phyloP scores from a whole-genome alignment of 1,140 invertebrate genomes.

The Colletes latitarsis region DNA sequence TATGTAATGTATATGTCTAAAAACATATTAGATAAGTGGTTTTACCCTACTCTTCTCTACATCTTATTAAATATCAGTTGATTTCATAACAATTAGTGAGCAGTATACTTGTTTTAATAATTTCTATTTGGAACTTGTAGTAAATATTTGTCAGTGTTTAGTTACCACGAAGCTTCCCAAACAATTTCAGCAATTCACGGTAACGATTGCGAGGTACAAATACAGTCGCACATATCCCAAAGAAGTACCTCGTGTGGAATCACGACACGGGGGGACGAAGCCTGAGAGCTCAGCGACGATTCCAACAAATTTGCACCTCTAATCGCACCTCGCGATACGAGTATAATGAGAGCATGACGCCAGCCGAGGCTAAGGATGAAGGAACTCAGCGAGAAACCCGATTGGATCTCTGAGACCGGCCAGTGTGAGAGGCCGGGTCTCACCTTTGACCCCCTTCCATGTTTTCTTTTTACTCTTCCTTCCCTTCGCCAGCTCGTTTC shows the following conservation, averaged over 20 bases:
- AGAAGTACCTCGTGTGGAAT: slow-evolving; percentile 1
- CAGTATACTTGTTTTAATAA: too few relatives aligned
- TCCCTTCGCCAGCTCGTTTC: slow-evolving; percentile 48
- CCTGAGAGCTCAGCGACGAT: slow-evolving; percentile 54
- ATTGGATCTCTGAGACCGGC: slow-evolving; percentile 77
- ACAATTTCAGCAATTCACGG: slow-evolving; percentile 18
- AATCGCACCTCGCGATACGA: slow-evolving; percentile 67
- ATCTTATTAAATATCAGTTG: too few relatives aligned
- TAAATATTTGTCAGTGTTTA: not conserved
- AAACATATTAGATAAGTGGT: too few relatives aligned
- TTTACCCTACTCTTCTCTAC: too few relatives aligned
- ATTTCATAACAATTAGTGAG: too few relatives aligned
- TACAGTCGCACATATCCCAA: slow-evolving; percentile 18
- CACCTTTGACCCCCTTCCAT: slow-evolving; percentile 77
- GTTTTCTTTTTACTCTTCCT: slow-evolving; percentile 57
- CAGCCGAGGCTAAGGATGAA: slow-evolving; percentile 72
- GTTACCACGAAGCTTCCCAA: not conserved
- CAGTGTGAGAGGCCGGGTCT: slow-evolving; percentile 78
- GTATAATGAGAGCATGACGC: slow-evolving; percentile 75
- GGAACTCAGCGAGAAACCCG: slow-evolving; percentile 71
- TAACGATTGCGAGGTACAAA: slow-evolving; percentile 15
- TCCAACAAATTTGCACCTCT: slow-evolving; percentile 70
- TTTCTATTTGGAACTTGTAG: too few relatives aligned
- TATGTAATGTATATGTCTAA: too few relatives aligned
- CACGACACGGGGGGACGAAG: slow-evolving; percentile 25